These are phyloP conservation scores for Fistularia commersonii DNA, from an alignment of 2,797 vertebrate genomes.

Conservation along the genomic window DNA sequence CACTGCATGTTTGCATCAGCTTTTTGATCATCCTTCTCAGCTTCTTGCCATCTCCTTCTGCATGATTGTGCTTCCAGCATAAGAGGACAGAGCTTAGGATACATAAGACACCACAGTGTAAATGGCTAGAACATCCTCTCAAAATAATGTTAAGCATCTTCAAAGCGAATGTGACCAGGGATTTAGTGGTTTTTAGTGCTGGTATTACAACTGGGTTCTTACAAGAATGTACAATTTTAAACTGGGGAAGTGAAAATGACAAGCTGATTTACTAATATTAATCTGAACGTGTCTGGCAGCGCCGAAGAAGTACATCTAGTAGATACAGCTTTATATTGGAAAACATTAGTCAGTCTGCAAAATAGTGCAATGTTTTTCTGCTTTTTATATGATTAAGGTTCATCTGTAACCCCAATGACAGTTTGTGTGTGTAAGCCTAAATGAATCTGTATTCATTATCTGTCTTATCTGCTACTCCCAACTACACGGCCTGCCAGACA, in stretches of 20 bases:
- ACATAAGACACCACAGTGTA: conserved; percentile 4
- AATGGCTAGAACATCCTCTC: conserved; percentile 10
- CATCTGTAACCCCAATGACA: too few relatives aligned
- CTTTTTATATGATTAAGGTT: too few relatives aligned
- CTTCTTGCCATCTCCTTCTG: conserved; percentile 21
- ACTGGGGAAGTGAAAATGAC: background rate
- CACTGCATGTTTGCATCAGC: conserved; percentile 50
- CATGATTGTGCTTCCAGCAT: conserved; percentile 21
- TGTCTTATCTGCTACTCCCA: too few relatives aligned
- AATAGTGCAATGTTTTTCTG: too few relatives aligned
- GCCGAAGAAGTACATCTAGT: too few relatives aligned
- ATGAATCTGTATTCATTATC: too few relatives aligned
- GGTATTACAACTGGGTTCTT: conserved; percentile 2
- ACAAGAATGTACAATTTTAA: conserved; percentile 5
- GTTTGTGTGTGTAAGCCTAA: too few relatives aligned
- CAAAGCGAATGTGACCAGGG: background rate
- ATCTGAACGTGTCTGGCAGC: too few relatives aligned
- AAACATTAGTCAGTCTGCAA: too few relatives aligned
- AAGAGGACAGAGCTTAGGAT: conserved; percentile 14
- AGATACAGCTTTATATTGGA: too few relatives aligned
- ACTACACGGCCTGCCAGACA: too few relatives aligned
- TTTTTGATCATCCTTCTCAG: conserved; percentile 50
- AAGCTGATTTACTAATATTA: too few relatives aligned
- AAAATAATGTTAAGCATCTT: conserved; percentile 15
- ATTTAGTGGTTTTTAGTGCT: background rate